Percentiles rank a stretch among this genome's conserved stretches.
Evolutionary conservation across 1,140 invertebrate genomes (phyloP).

Genomic region (Aethina tumida): DNA sequence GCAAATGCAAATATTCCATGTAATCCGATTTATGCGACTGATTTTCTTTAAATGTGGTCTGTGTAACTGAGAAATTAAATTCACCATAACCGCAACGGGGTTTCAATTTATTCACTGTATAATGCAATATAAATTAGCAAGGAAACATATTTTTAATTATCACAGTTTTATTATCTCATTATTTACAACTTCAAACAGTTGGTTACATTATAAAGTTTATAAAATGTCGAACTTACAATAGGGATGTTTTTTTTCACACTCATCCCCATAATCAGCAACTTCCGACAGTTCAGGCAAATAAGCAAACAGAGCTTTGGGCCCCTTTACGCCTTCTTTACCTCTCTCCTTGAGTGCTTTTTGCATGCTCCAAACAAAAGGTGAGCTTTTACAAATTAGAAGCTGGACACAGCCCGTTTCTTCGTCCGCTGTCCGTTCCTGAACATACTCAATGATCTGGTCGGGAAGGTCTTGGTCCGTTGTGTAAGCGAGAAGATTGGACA

Average conservation of each 20-base stretch:
- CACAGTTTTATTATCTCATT: too few species aligned
- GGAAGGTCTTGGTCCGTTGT: slow-evolving; percentile 51
- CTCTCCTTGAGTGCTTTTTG: slow-evolving; percentile 48
- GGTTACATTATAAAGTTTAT: neutral
- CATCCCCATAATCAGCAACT: slow-evolving; percentile 49
- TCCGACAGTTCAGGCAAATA: slow-evolving; percentile 53
- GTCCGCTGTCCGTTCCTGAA: slow-evolving; percentile 40
- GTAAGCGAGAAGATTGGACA: slow-evolving; percentile 44
- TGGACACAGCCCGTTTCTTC: slow-evolving; percentile 58
- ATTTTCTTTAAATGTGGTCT: too few species aligned
- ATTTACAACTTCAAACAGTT: neutral
- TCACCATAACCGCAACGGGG: too few species aligned
- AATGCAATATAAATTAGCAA: too few species aligned
- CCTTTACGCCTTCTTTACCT: slow-evolving; percentile 26
- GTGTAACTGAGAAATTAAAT: too few species aligned
- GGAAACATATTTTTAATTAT: too few species aligned
- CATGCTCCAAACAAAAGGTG: slow-evolving; percentile 63
- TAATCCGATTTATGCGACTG: too few species aligned
- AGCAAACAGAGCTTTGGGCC: slow-evolving; percentile 40
- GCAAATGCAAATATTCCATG: too few species aligned
- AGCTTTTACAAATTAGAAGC: slow-evolving; percentile 64
- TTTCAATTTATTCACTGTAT: too few species aligned
- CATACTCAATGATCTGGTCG: slow-evolving; percentile 48
- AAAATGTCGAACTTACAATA: slow-evolving; percentile 16
- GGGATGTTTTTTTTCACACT: slow-evolving; percentile 53